A percentile compares a stretch with the other conserved stretches of the same genome.
phyloP scores from a whole-genome alignment of 2,888 invertebrate species.

The Drosophila picticornis region DNA sequence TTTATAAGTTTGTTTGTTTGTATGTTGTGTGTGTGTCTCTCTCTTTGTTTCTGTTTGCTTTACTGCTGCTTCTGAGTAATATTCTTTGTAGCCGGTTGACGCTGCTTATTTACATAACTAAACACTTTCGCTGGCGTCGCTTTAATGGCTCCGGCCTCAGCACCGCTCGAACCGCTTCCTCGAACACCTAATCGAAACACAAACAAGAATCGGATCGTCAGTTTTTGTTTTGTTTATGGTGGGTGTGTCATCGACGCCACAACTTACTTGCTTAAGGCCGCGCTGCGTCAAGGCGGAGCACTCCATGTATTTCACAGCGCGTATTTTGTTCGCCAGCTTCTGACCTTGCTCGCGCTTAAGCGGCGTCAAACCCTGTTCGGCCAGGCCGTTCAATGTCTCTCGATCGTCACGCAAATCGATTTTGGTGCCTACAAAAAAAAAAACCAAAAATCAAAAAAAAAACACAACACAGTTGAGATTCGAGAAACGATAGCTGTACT shows the following conservation, averaged over 20 bases:
- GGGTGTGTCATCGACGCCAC: slow-evolving; percentile 23
- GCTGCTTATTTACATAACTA: slow-evolving; percentile 88
- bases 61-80: slow-evolving; percentile 40
- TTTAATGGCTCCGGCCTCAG: slow-evolving; percentile 98
- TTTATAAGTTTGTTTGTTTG: slow-evolving; percentile 15
- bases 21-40: slow-evolving; percentile 27
- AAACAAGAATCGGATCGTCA: slow-evolving; percentile 24
- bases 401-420: slow-evolving; percentile 99
- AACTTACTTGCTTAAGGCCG: slow-evolving; percentile 94
- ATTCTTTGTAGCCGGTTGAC: slow-evolving; percentile 31
- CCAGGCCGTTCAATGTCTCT: slow-evolving; percentile 95
- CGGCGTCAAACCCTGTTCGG: slow-evolving; percentile 97
- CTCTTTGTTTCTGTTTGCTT: slow-evolving; percentile 20
- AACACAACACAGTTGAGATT: not conserved
- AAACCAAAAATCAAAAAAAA: not conserved
- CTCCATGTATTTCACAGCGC: slow-evolving; percentile 99
- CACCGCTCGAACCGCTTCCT: slow-evolving; percentile 99
- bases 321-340: slow-evolving; percentile 98
- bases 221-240: not conserved
- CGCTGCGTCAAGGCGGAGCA: slow-evolving; percentile 99
- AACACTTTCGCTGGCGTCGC: slow-evolving; percentile 96
- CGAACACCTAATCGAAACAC: slow-evolving; percentile 92
- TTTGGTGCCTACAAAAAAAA: slow-evolving; percentile 93
- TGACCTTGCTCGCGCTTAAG: slow-evolving; percentile 99
- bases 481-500: not conserved